phyloP scores from a whole-genome alignment of 2,113 vertebrate genomes.

The Numida meleagris region DNA sequence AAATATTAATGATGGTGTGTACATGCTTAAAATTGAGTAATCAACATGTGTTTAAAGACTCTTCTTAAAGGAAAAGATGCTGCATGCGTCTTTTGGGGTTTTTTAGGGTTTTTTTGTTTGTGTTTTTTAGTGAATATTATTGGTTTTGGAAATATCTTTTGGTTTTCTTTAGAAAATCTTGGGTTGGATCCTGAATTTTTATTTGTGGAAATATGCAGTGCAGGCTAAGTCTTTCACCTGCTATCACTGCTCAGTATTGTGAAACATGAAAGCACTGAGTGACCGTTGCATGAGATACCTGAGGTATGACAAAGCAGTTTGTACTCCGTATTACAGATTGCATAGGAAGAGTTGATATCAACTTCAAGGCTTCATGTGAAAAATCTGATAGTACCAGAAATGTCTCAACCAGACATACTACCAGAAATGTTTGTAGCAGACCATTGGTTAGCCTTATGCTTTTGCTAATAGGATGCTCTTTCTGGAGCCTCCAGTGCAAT shows the following conservation, averaged over 20 bases:
- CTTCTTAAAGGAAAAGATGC: not conserved
- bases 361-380: not conserved
- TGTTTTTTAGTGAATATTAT: not conserved
- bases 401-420: not conserved
- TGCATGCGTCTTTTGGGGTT: not conserved
- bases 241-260: not conserved
- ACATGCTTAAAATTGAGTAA: not conserved
- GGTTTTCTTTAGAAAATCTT: not conserved
- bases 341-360: not conserved
- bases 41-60: not conserved
- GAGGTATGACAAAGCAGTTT: not conserved
- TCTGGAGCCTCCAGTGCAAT: too few relatives aligned
- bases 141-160: not conserved
- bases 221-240: not conserved
- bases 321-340: not conserved
- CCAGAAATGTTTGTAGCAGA: not conserved
- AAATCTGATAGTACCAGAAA: not conserved
- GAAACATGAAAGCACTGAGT: not conserved
- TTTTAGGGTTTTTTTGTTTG: too few relatives aligned
- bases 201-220: rapidly evolving
- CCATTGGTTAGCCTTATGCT: rapidly evolving
- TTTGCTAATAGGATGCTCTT: not conserved
- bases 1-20: not conserved
- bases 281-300: not conserved
- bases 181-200: not conserved